Evolutionary conservation across 1,140 invertebrate genomes (phyloP).

Genomic region (Coptotermes formosanus): DNA sequence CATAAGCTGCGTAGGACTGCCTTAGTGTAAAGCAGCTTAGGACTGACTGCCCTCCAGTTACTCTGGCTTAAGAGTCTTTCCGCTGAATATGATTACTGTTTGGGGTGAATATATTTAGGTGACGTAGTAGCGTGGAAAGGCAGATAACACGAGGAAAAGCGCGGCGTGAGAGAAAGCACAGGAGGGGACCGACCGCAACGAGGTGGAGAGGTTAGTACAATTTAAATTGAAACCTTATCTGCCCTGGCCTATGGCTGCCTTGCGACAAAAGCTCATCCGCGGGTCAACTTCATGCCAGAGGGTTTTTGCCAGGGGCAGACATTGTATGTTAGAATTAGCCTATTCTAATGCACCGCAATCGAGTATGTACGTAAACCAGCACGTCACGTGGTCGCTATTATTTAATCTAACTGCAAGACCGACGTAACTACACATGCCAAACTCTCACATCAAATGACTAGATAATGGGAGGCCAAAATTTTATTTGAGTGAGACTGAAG

Average conservation of each 20-base stretch:
- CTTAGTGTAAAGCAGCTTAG: too few relatives aligned
- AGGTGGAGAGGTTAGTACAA: background rate
- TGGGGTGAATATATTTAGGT: background rate
- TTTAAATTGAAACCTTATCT: conserved; percentile 19
- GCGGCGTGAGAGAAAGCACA: background rate
- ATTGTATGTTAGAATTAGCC: conserved; percentile 12
- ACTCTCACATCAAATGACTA: too few relatives aligned
- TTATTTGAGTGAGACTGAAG: too few relatives aligned
- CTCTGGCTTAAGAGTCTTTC: too few relatives aligned
- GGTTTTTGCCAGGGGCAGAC: background rate
- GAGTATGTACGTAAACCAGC: background rate
- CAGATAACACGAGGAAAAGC: background rate
- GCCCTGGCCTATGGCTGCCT: background rate
- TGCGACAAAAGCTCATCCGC: conserved; percentile 9
- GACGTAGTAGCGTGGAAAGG: background rate
- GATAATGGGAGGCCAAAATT: too few relatives aligned
- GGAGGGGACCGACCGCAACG: background rate
- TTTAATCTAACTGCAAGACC: too few relatives aligned
- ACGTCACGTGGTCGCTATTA: background rate
- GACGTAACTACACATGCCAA: too few relatives aligned
- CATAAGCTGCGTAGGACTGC: too few relatives aligned
- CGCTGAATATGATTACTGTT: background rate
- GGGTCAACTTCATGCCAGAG: background rate
- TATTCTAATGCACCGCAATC: background rate
- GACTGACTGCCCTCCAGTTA: too few relatives aligned